phyloP scores from a whole-genome alignment of 1,140 invertebrate genomes.

The Eupristina koningsbergeri region DNA sequence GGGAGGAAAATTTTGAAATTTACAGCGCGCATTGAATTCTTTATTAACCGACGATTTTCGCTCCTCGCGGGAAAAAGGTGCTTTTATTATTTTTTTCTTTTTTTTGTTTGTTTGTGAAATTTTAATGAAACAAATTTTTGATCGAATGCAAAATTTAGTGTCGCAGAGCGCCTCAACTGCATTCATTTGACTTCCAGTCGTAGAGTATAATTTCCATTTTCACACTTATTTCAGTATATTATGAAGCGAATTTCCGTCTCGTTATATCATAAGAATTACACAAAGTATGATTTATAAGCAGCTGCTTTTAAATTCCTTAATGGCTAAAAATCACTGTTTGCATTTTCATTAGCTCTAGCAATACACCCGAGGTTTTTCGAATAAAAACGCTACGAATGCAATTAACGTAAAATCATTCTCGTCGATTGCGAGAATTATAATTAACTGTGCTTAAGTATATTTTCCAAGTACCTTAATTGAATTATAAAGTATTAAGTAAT shows the following conservation, averaged over 20 bases:
- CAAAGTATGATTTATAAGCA: constrained; percentile 12
- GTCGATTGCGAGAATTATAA: not conserved
- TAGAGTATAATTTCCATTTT: constrained; percentile 9
- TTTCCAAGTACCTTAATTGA: constrained; percentile 14
- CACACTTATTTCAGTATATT: constrained; percentile 14
- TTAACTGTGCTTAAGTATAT: not conserved
- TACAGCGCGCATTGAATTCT: not conserved
- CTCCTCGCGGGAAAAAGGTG: constrained; percentile 6
- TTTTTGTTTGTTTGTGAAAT: not conserved
- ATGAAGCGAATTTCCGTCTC: not conserved
- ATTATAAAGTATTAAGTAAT: not conserved
- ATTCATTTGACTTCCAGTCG: not conserved
- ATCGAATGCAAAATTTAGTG: constrained; percentile 5
- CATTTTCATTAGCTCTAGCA: not conserved
- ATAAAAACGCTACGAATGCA: not conserved
- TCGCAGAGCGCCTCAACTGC: not conserved
- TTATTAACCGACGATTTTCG: not conserved
- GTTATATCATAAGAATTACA: not conserved
- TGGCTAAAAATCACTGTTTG: not conserved
- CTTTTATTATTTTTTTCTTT: not conserved
- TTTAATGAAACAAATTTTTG: not conserved
- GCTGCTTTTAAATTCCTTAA: not conserved
- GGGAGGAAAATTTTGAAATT: not conserved
- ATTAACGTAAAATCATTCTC: not conserved
- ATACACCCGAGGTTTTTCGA: not conserved